Evolutionary conservation across 2,888 invertebrate genomes (phyloP), one percentile per base, ranked within the genome.

Genomic region (Tineola bisselliella): DNA sequence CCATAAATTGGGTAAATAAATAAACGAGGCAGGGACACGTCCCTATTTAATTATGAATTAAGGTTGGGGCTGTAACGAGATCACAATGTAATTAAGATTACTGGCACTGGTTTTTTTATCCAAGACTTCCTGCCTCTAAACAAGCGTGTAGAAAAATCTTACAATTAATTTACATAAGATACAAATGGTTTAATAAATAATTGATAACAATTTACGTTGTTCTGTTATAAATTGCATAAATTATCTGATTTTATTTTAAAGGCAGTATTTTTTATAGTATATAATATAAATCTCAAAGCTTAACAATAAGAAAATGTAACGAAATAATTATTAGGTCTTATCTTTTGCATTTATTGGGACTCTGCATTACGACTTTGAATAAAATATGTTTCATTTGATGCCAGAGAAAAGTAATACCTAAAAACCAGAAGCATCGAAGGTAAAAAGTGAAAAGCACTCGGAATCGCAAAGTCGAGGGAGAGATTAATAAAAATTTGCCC

Each of bases 31-130:
- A 72, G 77, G 77, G 82, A 79, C 81, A 79, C 75, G 79, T 78
- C 78, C 78, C 81, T 82, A 79, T 83, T 87, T 86, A 84, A 86
- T 86, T 86, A 84, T 86, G 84, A 86, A 84, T 84, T 83, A 86
- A 77, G 80, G 80, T 73, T 76, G 73, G 70, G 74, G 77, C 73
- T 18, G 84, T 82, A 84, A 84, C 80, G 81, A 84, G 84, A 86
- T 84, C 84, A 81, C 84, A 84, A 80, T 79, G 79, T 84, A 84
- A 86, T 86, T 84, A 84, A 86, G 86, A 86, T 86, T 86, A 86
- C 84, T 81, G 80, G 74, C 70, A 72, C 71, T 77, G 71, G 80
- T 83, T 82, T 62, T 79, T 82, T 78, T 75, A 76, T 25, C 54
- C 19, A 58, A 58, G 58, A 33, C 31, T 57, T 12, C 6, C 13